A percentile compares a stretch with the other conserved stretches of the same genome.
These are phyloP conservation scores for Balanococcus diminutus DNA, from an alignment of 2,888 invertebrate genomes.

Conservation along the genomic window DNA sequence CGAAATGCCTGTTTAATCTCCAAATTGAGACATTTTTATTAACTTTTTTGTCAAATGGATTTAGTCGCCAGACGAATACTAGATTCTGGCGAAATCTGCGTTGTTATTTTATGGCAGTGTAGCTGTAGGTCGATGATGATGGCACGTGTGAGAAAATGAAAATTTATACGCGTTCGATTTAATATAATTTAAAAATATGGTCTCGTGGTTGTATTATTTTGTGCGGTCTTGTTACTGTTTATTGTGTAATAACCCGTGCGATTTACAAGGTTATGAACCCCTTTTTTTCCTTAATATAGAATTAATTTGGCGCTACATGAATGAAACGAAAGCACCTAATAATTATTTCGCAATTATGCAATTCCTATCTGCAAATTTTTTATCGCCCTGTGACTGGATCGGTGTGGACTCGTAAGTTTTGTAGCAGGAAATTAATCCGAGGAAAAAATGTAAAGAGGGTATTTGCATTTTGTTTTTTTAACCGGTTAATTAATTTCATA, in stretches of 20 bases:
- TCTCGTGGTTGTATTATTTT: too few relatives aligned
- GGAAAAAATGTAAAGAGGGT: neutral
- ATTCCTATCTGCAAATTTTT: neutral
- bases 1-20: neutral
- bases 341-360: neutral
- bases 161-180: neutral
- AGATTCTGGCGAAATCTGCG: neutral
- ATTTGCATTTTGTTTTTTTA: neutral
- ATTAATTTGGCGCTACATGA: neutral
- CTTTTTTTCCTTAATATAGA: neutral
- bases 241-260: neutral
- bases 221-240: neutral
- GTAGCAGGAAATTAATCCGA: neutral
- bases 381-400: too few relatives aligned
- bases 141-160: neutral
- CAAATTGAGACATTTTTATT: neutral
- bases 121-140: neutral
- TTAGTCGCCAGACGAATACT: too few relatives aligned
- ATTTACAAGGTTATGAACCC: constrained; percentile 1
- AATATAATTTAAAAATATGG: neutral
- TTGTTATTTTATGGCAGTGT: neutral
- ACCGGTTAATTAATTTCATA: neutral
- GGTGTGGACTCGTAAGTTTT: neutral
- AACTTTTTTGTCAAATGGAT: neutral
- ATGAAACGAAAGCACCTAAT: neutral